Base-by-base conservation (phyloP, 2,888 invertebrate species). In the Eupithecia exiguata region DNA sequence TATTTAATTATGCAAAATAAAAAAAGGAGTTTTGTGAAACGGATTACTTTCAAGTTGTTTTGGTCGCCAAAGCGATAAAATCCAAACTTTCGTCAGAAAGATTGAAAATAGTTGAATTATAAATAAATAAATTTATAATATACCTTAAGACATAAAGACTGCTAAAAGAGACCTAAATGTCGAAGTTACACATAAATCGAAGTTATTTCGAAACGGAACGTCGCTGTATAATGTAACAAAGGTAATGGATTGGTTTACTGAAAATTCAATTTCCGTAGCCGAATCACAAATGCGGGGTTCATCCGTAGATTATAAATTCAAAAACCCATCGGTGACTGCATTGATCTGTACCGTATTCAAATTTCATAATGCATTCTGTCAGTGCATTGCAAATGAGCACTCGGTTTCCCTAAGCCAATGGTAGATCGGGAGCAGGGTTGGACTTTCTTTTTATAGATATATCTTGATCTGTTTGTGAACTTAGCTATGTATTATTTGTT, bases 331-430 rank as follows among this genome's bases (percentile, higher is more conserved):
- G 76, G 79, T 78, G 81, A 80, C 66, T 40, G 83, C 75, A 74
- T 84, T 78, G 81, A 78, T 74, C 82, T 82, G 82, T 80, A 84
- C 84, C 83, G 84, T 75, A 86, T 84, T 81, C 79, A 81, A 80
- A 82, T 81, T 82, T 78, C 82, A 85, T 89, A 87, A 88, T 86
- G 86, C 86, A 90, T 91, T 91, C 90, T 84, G 87, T 89, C 86
- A 88, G 89, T 89, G 89, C 89, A 90, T 91, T 85, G 84, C 86
- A 88, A 88, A 90, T 87, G 86, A 86, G 84, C 81, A 77, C 77
- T 82, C 79, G 79, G 69, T 78, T 78, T 79, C 79, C 78, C 79
- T 74, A 77, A 75, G 73, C 77, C 75, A 75, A 69, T 82, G 79
- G 76, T 79, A 74, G 70, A 40, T 5, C n/a, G 58, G 30, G 49